A percentile compares a stretch with the other conserved stretches of the same genome.
phyloP scores from a whole-genome alignment of 2,888 invertebrate species.

The Nebria brevicollis region DNA sequence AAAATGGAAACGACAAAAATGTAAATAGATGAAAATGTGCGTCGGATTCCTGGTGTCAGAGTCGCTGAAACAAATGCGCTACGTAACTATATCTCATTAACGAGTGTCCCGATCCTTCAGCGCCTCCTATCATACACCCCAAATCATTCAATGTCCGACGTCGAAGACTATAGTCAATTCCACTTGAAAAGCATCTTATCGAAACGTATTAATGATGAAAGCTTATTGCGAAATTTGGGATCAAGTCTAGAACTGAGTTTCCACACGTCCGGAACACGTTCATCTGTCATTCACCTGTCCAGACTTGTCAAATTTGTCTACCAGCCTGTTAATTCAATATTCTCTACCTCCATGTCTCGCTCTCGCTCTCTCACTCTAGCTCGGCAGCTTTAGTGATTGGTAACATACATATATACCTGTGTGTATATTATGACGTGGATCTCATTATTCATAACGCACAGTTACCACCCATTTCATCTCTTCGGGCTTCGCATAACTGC shows the following conservation, averaged over 20 bases:
- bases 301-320: constrained; percentile 56
- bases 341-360: constrained; percentile 53
- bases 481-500: constrained; percentile 14
- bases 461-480: constrained; percentile 50
- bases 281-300: constrained; percentile 59
- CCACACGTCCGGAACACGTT: constrained; percentile 50
- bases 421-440: constrained; percentile 11
- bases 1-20: constrained; percentile 19
- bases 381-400: background rate
- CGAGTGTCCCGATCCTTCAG: background rate
- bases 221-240: background rate
- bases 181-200: background rate
- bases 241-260: background rate
- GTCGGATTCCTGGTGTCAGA: background rate
- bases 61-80: background rate
- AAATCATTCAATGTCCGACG: background rate
- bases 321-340: constrained; percentile 58
- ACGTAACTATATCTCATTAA: background rate
- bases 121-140: background rate
- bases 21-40: constrained; percentile 9
- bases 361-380: background rate
- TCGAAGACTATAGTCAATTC: background rate
- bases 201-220: background rate
- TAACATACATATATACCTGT: background rate
- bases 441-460: constrained; percentile 58